Evolutionary conservation across 53 echinoderm and acorn worm genomes (phyloP).

Genomic region (Glandiceps talaboti): DNA sequence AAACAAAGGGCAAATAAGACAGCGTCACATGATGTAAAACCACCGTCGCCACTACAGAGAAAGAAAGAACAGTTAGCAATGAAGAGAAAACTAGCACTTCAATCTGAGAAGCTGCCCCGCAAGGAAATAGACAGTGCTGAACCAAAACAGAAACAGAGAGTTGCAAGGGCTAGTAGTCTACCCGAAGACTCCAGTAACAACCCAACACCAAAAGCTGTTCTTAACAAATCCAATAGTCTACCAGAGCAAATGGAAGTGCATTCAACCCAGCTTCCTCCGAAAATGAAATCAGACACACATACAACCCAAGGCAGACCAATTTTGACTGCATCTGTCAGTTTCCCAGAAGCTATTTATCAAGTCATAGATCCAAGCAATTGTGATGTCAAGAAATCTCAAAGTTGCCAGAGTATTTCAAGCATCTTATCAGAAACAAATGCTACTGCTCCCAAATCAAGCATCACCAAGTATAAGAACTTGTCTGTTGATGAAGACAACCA

Average conservation of each 20-base stretch:
- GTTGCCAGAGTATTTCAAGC: constrained; percentile 73
- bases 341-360: not conserved
- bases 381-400: constrained; percentile 23
- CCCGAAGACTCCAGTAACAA: not conserved
- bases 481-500: too few relatives aligned
- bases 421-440: constrained; percentile 32
- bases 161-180: not conserved
- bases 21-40: not conserved
- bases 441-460: too few relatives aligned
- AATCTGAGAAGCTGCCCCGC: too few relatives aligned
- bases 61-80: not conserved
- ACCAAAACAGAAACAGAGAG: not conserved
- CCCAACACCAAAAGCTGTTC: not conserved
- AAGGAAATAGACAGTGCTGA: not conserved
- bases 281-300: not conserved
- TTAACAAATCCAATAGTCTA: not conserved
- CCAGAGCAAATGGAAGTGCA: not conserved
- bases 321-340: not conserved
- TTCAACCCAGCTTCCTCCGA: not conserved
- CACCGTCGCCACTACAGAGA: not conserved
- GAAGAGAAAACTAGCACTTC: not conserved
- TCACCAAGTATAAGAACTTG: too few relatives aligned
- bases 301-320: not conserved
- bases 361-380: not conserved
- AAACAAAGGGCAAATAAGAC: not conserved